These are phyloP conservation scores for Indri indri DNA, from an alignment of 2,113 vertebrate species.

Conservation along the genomic window DNA sequence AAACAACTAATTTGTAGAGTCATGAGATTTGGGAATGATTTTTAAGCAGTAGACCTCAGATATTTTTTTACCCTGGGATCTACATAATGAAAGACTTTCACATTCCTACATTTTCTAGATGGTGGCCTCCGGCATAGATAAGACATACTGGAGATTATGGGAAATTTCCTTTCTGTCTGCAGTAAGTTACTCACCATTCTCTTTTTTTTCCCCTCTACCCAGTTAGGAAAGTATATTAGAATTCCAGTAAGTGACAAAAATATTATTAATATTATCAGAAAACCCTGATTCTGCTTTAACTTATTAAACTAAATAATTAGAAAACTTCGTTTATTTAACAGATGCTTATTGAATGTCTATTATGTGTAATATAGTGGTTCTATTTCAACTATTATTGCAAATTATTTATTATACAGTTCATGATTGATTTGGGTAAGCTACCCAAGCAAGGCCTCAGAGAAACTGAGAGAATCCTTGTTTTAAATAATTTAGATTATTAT, in stretches of 20 bases:
- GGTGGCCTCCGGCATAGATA: not conserved
- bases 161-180: not conserved
- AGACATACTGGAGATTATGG: not conserved
- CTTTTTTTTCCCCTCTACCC: not conserved
- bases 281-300: not conserved
- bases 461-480: not conserved
- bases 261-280: not conserved
- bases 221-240: not conserved
- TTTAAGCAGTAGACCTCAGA: not conserved
- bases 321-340: not conserved
- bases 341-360: not conserved
- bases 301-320: not conserved
- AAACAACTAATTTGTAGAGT: not conserved
- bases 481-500: not conserved
- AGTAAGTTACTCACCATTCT: not conserved
- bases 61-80: not conserved
- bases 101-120: not conserved
- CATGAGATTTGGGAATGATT: not conserved
- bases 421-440: not conserved
- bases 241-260: not conserved
- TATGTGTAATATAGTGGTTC: not conserved
- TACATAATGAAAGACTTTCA: not conserved
- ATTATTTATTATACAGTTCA: not conserved
- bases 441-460: not conserved
- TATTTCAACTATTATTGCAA: not conserved